Percentiles rank a stretch among this genome's conserved stretches.
These are phyloP conservation scores for Dimorphilus gyrociliatus DNA, from an alignment of 2,888 invertebrate genomes.

Conservation along the genomic window DNA sequence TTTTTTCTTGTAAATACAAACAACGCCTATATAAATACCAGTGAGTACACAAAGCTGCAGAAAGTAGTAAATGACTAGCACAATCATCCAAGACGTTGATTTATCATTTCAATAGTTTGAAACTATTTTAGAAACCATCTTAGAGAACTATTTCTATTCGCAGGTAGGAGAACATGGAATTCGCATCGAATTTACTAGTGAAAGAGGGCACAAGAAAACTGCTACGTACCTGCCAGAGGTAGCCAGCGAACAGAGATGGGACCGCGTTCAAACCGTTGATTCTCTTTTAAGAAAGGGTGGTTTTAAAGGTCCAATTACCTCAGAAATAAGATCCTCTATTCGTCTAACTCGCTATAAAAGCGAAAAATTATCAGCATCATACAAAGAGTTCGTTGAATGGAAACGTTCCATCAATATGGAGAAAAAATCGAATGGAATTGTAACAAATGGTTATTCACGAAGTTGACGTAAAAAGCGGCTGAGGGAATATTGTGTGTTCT, in stretches of 20 bases:
- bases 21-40: too few species aligned
- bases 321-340: slow-evolving; percentile 54
- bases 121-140: not conserved
- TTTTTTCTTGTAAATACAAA: too few species aligned
- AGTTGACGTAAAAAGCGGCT: too few species aligned
- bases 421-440: too few species aligned
- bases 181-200: slow-evolving; percentile 86
- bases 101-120: not conserved
- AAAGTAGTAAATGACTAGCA: too few species aligned
- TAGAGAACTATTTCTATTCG: slow-evolving; percentile 7
- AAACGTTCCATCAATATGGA: too few species aligned
- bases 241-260: slow-evolving; percentile 97
- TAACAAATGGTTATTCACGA: too few species aligned
- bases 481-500: too few species aligned
- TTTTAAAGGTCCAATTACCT: slow-evolving; percentile 53
- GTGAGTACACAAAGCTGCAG: too few species aligned
- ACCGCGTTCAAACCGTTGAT: slow-evolving; percentile 94
- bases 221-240: slow-evolving; percentile 98
- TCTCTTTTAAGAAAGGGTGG: slow-evolving; percentile 92
- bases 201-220: slow-evolving; percentile 75
- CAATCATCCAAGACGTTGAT: too few species aligned
- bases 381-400: slow-evolving; percentile 28
- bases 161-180: slow-evolving; percentile 77
- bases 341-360: slow-evolving; percentile 91
- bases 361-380: slow-evolving; percentile 57